phyloP scores from a whole-genome alignment of 1,140 invertebrate species.

The Lethrus apterus region DNA sequence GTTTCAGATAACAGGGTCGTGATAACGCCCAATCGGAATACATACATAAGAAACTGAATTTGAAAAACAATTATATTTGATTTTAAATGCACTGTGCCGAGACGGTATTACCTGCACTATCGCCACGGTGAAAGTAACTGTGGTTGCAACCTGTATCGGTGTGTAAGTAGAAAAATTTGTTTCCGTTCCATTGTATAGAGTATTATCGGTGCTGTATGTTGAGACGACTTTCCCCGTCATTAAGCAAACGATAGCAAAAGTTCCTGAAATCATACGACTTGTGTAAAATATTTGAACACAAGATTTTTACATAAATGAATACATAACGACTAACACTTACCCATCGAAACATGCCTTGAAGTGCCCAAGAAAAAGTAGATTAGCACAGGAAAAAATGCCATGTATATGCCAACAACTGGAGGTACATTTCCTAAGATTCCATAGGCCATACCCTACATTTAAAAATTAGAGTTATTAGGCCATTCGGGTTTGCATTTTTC shows the following conservation, averaged over 20 bases:
- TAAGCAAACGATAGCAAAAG: conserved; percentile 80
- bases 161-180: conserved; percentile 25
- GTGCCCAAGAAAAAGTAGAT: conserved; percentile 88
- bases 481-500: neutral
- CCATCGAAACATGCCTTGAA: conserved; percentile 86
- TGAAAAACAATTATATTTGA: conserved; percentile 2
- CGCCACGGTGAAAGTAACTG: conserved; percentile 61
- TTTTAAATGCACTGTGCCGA: neutral
- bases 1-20: conserved; percentile 81
- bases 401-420: conserved; percentile 86
- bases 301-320: neutral
- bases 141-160: conserved; percentile 57
- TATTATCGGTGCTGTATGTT: conserved; percentile 30
- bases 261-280: conserved; percentile 45
- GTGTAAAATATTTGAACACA: no score
- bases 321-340: conserved; percentile 41
- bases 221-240: conserved; percentile 79
- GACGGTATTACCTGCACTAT: conserved; percentile 58
- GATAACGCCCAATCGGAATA: conserved; percentile 74
- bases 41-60: conserved; percentile 69
- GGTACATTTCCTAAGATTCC: conserved; percentile 79
- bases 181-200: neutral
- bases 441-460: conserved; percentile 92
- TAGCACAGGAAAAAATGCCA: conserved; percentile 89
- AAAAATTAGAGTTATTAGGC: conserved; percentile 26